Evolutionary conservation across 2,888 invertebrate species (phyloP).

Genomic region (Amphimallon solstitiale): DNA sequence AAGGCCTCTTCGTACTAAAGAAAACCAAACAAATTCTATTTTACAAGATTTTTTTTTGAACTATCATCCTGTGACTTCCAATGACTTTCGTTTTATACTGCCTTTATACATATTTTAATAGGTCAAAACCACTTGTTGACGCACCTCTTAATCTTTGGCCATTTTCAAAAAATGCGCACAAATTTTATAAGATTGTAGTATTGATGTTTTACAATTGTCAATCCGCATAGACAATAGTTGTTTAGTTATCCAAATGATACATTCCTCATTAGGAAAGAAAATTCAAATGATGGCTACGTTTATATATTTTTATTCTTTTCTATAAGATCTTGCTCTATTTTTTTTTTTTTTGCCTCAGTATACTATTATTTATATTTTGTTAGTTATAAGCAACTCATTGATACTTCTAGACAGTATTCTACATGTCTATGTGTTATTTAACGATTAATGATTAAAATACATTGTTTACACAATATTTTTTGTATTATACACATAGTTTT

Average conservation of each 20-base stretch:
- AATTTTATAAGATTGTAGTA: slow-evolving; percentile 9
- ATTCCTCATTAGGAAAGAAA: slow-evolving; percentile 34
- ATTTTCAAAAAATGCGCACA: slow-evolving; percentile 30
- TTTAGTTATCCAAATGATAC: slow-evolving; percentile 24
- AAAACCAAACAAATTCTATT: no score
- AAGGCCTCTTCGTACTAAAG: no score
- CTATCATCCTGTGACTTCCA: no score
- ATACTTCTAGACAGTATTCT: slow-evolving; percentile 43
- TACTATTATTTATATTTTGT: slow-evolving; percentile 36
- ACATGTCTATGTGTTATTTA: slow-evolving; percentile 38
- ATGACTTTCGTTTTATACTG: no score
- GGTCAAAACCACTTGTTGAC: not conserved
- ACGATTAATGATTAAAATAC: slow-evolving; percentile 46
- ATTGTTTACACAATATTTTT: slow-evolving; percentile 62
- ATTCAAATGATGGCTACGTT: not conserved
- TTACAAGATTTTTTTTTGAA: no score
- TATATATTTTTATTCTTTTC: slow-evolving; percentile 32
- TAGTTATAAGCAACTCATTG: slow-evolving; percentile 30
- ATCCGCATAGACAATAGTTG: slow-evolving; percentile 24
- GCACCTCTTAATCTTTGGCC: not conserved
- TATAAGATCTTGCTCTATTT: slow-evolving; percentile 23
- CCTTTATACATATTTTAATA: no score
- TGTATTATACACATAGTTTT: slow-evolving; percentile 60
- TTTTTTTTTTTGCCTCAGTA: slow-evolving; percentile 25
- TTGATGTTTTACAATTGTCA: slow-evolving; percentile 7